Conservation (phyloP, 2,888 invertebrate genomes). For the Thereva nobilitata region DNA sequence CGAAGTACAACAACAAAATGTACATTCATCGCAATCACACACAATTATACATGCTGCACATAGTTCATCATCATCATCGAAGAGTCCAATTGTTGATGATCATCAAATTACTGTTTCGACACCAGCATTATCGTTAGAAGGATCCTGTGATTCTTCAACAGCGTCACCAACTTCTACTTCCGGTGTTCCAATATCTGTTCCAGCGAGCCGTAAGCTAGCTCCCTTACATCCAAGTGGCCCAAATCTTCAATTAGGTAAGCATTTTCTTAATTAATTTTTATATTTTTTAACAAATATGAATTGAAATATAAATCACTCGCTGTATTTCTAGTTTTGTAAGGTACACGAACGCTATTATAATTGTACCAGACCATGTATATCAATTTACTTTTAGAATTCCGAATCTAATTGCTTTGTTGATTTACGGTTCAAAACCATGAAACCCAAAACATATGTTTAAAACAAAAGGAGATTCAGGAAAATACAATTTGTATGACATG, state of each 20-base stretch:
- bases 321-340: too few species aligned
- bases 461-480: too few species aligned
- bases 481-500: too few species aligned
- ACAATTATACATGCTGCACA: constrained; percentile 17
- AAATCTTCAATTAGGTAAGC: constrained; percentile 46
- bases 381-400: too few species aligned
- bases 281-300: too few species aligned
- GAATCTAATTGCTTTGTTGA: too few species aligned
- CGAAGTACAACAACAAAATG: constrained; percentile 60
- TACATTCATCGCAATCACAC: constrained; percentile 42
- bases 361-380: too few species aligned
- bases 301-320: too few species aligned
- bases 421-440: too few species aligned
- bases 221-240: constrained; percentile 60
- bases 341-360: too few species aligned
- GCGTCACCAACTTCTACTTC: constrained; percentile 65
- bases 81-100: constrained; percentile 46
- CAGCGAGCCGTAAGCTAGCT: constrained; percentile 58
- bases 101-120: constrained; percentile 57
- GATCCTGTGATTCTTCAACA: constrained; percentile 65
- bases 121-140: constrained; percentile 58
- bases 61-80: constrained; percentile 36
- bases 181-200: constrained; percentile 52
- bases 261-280: neutral
- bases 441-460: too few species aligned